Evolutionary conservation across 2,797 vertebrate species (phyloP), one percentile per base, ranked within the genome.

Genomic region (Artibeus jamaicensis): DNA sequence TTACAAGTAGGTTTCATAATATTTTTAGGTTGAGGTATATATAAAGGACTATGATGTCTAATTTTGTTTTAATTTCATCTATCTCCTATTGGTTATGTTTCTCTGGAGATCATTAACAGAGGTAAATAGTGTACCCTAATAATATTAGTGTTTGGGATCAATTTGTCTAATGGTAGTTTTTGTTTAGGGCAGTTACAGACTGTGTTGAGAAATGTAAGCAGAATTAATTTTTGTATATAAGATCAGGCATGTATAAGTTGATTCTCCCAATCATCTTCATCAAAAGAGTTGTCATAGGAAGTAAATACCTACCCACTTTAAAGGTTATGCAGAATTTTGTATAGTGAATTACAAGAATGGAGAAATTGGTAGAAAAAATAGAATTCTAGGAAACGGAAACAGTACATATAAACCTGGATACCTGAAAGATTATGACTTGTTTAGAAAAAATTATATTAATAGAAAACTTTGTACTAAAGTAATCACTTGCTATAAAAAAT

Each of bases 341-440:
- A 37, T 0, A 55, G 9, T 73, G 24, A 93, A 94, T 42, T 37
- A 0, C 4, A 65, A 0, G 26, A 2, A 39, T 26, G 26, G 34
- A 92, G 4, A 62, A 92, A 93, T 77, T 32, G 11, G 1, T 74
- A 11, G 11, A 32, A 91, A 91, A 42, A 91, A 74, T 21, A 44
- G 4, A 73, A 94, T 83, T 89, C 37, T 68, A 53, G 44, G 29
- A 96, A 91, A 92, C 42, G 34, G 68, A 93, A 95, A 42, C n/a
- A 55, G 4, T 42, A 24, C 12, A 57, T 32, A 24, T 2, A 42
- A 93, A 59, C 22, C 46, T 29, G 10, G 34, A 29, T 57, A 3
- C 32, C 46, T n/a, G 16, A 83, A 86, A 91, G 2, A 59, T 24
- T 1, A 1, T 68, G 21, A 90, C 8, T 57, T 88, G 24, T 77